Percentiles rank a stretch among this genome's conserved stretches.
Conservation (phyloP, 1,140 invertebrate genomes). For the Akabosia matsudoensis region DNA sequence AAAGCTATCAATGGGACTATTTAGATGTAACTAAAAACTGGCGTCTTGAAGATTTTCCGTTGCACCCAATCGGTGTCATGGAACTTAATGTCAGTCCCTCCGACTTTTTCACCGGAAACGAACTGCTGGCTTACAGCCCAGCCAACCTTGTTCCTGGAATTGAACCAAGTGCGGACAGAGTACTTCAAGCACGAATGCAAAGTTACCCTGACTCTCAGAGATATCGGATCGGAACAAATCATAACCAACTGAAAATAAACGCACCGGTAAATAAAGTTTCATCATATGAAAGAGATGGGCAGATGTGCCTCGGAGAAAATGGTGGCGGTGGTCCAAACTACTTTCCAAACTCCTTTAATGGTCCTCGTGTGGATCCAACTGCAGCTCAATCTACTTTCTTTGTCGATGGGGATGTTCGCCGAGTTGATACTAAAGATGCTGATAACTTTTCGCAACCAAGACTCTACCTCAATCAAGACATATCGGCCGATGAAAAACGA, state of each 20-base stretch:
- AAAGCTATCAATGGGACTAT: neutral
- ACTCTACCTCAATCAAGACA: neutral
- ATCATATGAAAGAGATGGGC: constrained; percentile 63
- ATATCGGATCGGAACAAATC: constrained; percentile 64
- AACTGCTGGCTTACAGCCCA: neutral
- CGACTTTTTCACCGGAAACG: neutral
- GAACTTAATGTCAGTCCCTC: neutral
- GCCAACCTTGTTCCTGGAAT: constrained; percentile 53
- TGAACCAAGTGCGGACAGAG: constrained; percentile 61
- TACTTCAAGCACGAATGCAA: constrained; percentile 64
- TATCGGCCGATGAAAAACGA: neutral
- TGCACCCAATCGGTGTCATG: neutral
- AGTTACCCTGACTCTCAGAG: constrained; percentile 65
- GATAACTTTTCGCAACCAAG: constrained; percentile 6
- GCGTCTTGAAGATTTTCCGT: constrained; percentile 10
- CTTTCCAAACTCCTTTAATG: constrained; percentile 25
- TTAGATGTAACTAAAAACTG: constrained; percentile 17
- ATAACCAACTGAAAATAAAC: constrained; percentile 63
- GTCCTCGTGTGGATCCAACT: neutral
- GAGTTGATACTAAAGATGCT: neutral
- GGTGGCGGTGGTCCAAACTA: constrained; percentile 16
- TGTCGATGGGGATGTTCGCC: constrained; percentile 8
- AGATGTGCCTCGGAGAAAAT: constrained; percentile 36
- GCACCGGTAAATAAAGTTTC: constrained; percentile 53
- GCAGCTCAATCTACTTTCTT: neutral